phyloP scores from a whole-genome alignment of 2,113 vertebrate genomes.

The Saimiri boliviensis region DNA sequence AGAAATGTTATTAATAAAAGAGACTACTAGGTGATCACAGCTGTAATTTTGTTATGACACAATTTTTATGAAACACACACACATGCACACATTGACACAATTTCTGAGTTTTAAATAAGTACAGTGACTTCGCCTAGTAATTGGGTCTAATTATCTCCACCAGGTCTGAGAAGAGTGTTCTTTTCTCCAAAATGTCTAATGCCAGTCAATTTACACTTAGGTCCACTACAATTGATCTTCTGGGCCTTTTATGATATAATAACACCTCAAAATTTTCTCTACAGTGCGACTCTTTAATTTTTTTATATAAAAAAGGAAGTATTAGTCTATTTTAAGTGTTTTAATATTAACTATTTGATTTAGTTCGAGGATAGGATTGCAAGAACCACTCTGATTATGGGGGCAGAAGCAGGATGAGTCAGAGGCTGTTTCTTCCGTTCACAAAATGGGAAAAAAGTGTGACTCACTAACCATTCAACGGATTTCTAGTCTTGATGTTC shows the following conservation, averaged over 20 bases:
- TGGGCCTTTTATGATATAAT: conserved; percentile 19
- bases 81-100: neutral
- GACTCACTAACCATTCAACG: conserved; percentile 65
- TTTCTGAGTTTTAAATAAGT: conserved; percentile 20
- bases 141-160: conserved; percentile 40
- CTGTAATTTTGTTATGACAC: conserved; percentile 20
- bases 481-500: conserved; percentile 69
- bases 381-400: neutral
- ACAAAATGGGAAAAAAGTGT: conserved; percentile 65
- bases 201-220: conserved; percentile 17
- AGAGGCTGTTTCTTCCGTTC: conserved; percentile 27
- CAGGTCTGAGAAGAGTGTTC: neutral
- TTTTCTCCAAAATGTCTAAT: neutral
- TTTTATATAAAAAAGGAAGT: neutral
- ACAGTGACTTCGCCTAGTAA: neutral
- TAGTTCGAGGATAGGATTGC: neutral
- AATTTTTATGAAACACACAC: neutral
- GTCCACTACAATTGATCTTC: conserved; percentile 31
- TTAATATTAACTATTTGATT: neutral
- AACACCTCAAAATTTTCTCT: conserved; percentile 42
- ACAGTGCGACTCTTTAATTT: neutral
- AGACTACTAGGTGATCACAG: neutral
- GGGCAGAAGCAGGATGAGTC: conserved; percentile 43
- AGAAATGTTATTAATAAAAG: neutral
- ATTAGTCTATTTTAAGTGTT: conserved; percentile 1